Evolutionary conservation across 2,888 invertebrate species (phyloP).

Genomic region (Lithodes maja): DNA sequence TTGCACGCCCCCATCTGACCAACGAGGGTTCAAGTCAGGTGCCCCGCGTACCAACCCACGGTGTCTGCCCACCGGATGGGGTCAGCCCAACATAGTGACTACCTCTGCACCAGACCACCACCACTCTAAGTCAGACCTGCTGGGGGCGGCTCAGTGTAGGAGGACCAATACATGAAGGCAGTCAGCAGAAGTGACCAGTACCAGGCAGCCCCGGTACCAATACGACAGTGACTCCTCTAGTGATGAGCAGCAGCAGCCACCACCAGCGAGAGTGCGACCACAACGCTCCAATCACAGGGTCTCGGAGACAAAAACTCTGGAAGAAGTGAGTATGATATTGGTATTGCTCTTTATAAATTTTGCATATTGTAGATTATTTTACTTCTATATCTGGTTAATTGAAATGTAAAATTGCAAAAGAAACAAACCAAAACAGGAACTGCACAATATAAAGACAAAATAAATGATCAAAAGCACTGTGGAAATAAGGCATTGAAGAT

Average conservation of each 20-base stretch:
- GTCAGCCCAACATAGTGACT: conserved; percentile 40
- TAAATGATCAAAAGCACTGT: no score
- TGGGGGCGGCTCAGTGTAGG: conserved; percentile 62
- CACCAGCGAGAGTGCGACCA: conserved; percentile 42
- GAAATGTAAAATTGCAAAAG: no score
- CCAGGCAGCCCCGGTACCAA: conserved; percentile 57
- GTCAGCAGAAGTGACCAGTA: conserved; percentile 56
- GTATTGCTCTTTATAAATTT: no score
- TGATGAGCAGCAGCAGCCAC: conserved; percentile 64
- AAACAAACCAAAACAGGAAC: no score
- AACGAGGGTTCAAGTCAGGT: conserved; percentile 63
- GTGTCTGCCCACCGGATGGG: conserved; percentile 60
- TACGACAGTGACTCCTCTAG: conserved; percentile 68
- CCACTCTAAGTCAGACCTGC: conserved; percentile 69
- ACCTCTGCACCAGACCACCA: conserved; percentile 58
- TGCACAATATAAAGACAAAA: no score
- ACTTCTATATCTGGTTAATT: no score
- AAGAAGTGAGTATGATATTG: conserved; percentile 52
- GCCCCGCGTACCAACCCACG: conserved; percentile 70
- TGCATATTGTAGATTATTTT: no score
- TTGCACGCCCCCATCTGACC: conserved; percentile 65
- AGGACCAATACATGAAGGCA: conserved; percentile 64
- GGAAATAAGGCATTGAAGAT: no score
- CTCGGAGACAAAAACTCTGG: conserved; percentile 67
- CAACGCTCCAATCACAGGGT: conserved; percentile 50